Conservation (phyloP, 2,888 invertebrate species). For the Gryllus longicercus region DNA sequence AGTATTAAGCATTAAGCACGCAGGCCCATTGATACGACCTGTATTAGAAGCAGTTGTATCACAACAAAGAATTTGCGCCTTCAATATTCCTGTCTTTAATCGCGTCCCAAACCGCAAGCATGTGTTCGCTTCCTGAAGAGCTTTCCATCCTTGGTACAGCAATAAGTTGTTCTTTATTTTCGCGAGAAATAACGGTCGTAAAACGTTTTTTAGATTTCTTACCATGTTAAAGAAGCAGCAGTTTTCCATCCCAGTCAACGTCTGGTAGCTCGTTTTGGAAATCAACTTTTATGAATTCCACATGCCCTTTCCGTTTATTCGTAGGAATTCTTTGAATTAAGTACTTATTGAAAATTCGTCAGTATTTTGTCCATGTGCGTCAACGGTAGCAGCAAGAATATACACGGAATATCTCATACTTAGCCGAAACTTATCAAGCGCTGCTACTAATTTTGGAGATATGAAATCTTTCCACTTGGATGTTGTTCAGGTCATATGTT, state of each 20-base stretch:
- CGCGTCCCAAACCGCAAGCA: not conserved
- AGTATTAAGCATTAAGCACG: slow-evolving; percentile 32
- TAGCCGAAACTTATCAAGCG: no score
- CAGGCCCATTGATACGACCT: slow-evolving; percentile 39
- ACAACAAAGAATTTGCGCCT: slow-evolving; percentile 39
- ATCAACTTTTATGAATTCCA: slow-evolving; percentile 38
- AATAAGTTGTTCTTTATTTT: no score
- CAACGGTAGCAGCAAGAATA: slow-evolving; percentile 31
- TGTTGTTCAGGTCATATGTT: no score
- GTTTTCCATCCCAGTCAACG: no score
- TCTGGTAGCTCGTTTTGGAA: slow-evolving; percentile 40
- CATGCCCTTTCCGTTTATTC: no score
- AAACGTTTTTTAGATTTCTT: no score
- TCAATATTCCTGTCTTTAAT: slow-evolving; percentile 38
- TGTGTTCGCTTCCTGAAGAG: not conserved
- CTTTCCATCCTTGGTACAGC: no score
- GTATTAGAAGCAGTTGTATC: slow-evolving; percentile 41
- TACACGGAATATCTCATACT: no score
- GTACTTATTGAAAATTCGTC: slow-evolving; percentile 40
- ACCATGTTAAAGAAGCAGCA: no score
- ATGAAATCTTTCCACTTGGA: no score
- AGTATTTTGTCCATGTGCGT: slow-evolving; percentile 38
- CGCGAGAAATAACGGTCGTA: not conserved
- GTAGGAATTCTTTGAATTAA: slow-evolving; percentile 5
- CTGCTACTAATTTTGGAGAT: no score